Percentiles rank a stretch among this genome's conserved stretches.
These are phyloP conservation scores for Alloscopus bannaensis DNA, from an alignment of 2,888 invertebrate genomes.

Conservation along the genomic window DNA sequence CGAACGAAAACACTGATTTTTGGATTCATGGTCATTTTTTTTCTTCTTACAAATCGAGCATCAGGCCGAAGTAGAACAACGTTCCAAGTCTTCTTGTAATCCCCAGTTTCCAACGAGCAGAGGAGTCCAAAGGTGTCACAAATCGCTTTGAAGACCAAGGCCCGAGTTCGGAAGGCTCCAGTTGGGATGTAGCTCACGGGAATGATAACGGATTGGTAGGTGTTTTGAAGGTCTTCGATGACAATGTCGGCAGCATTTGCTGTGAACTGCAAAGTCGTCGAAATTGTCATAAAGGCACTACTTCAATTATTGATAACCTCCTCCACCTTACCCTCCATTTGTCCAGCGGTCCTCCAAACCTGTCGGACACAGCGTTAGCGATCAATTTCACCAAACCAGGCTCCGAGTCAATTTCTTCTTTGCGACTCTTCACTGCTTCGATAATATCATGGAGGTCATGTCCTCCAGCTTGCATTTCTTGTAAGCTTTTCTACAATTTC, in stretches of 20 bases:
- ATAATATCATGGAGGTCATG: slow-evolving; percentile 39
- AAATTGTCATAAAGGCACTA: neutral
- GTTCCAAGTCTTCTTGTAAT: slow-evolving; percentile 80
- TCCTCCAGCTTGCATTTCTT: slow-evolving; percentile 28
- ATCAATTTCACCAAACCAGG: slow-evolving; percentile 63
- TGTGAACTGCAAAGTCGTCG: slow-evolving; percentile 24
- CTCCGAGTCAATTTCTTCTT: slow-evolving; percentile 44
- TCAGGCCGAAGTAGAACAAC: slow-evolving; percentile 78
- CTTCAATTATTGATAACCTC: too few species aligned
- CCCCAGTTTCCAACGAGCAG: slow-evolving; percentile 79
- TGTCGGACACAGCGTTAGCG: slow-evolving; percentile 61
- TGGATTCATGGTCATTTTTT: neutral
- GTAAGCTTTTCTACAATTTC: slow-evolving; percentile 29
- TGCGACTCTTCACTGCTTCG: slow-evolving; percentile 10
- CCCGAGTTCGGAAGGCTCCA: slow-evolving; percentile 75
- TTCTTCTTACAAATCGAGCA: slow-evolving; percentile 31
- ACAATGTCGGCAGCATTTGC: slow-evolving; percentile 68
- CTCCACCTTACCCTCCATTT: slow-evolving; percentile 69
- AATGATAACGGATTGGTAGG: slow-evolving; percentile 61
- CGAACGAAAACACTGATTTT: neutral
- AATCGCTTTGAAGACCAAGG: slow-evolving; percentile 81
- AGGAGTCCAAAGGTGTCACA: slow-evolving; percentile 82
- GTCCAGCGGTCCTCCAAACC: slow-evolving; percentile 67
- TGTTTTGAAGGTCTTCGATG: slow-evolving; percentile 66
- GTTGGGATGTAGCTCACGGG: slow-evolving; percentile 67